Conservation (phyloP, 2,888 invertebrate genomes). For the Liodrosophila aerea region DNA sequence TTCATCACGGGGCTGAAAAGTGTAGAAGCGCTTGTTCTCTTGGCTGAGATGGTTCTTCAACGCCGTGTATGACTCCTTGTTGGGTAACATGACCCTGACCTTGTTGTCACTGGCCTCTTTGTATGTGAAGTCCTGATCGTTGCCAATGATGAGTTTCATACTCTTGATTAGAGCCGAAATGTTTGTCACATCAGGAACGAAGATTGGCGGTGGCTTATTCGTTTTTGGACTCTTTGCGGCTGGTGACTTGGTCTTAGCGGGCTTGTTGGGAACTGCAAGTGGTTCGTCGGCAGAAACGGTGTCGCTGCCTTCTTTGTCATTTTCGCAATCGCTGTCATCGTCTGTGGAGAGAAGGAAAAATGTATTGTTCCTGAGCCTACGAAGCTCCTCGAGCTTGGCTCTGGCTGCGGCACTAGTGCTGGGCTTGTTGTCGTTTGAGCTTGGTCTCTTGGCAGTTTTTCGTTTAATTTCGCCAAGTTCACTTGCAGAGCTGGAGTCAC, state of each 20-base stretch:
- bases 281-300: neutral
- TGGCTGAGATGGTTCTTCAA: neutral
- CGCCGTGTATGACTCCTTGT: neutral
- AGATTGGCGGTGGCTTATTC: neutral
- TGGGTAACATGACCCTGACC: neutral
- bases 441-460: too few relatives aligned
- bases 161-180: neutral
- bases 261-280: neutral
- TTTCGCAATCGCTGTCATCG: neutral
- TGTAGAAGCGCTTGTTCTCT: neutral
- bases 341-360: neutral
- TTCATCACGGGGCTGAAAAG: slow-evolving; percentile 5
- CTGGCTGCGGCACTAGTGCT: neutral
- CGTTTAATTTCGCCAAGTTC: neutral
- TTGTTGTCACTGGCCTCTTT: neutral
- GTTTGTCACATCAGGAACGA: neutral
- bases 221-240: neutral
- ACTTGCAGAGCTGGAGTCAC: neutral
- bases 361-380: neutral
- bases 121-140: neutral
- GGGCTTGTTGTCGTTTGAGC: neutral
- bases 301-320: neutral
- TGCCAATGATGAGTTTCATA: neutral
- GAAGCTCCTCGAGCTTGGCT: neutral
- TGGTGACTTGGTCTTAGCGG: neutral